Conservation (phyloP, 2,888 invertebrate genomes). For the Hydriomena furcata region DNA sequence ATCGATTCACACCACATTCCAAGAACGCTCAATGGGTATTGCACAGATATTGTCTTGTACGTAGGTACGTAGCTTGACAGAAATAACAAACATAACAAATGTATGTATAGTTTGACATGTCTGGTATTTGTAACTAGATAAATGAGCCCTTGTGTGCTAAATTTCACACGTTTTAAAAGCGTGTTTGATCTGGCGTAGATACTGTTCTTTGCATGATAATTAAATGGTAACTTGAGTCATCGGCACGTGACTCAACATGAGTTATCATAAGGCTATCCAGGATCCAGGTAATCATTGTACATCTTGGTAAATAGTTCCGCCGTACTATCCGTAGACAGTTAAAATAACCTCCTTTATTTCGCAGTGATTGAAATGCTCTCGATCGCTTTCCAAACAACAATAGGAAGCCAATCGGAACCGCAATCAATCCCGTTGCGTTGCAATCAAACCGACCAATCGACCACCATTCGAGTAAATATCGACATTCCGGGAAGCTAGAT, state of each 20-base stretch:
- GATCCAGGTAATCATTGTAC: conserved; percentile 20
- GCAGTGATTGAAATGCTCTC: conserved; percentile 8
- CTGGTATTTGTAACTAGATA: too few species aligned
- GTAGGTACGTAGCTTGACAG: background rate
- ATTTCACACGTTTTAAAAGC: conserved; percentile 22
- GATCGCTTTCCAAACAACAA: conserved; percentile 18
- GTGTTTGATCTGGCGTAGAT: conserved; percentile 14
- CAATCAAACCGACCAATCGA: conserved; percentile 44
- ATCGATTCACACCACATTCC: conserved; percentile 38
- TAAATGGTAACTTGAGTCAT: conserved; percentile 29
- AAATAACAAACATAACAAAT: conserved; percentile 23
- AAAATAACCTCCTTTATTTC: background rate
- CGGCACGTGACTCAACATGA: conserved; percentile 24
- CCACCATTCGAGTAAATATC: conserved; percentile 43
- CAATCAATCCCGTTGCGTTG: conserved; percentile 32
- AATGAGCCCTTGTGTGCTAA: conserved; percentile 8
- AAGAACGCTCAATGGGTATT: conserved; percentile 16
- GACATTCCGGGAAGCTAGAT: conserved; percentile 44
- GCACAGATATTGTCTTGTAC: conserved; percentile 11
- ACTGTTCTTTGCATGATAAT: conserved; percentile 28
- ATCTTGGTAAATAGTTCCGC: conserved; percentile 20
- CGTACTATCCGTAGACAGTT: background rate
- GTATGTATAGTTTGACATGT: too few species aligned
- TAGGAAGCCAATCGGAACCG: conserved; percentile 29
- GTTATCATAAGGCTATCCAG: conserved; percentile 14